Evolutionary conservation across 2,797 vertebrate species (phyloP), one percentile per base, ranked within the genome.

Genomic region (Hylomyscus alleni): DNA sequence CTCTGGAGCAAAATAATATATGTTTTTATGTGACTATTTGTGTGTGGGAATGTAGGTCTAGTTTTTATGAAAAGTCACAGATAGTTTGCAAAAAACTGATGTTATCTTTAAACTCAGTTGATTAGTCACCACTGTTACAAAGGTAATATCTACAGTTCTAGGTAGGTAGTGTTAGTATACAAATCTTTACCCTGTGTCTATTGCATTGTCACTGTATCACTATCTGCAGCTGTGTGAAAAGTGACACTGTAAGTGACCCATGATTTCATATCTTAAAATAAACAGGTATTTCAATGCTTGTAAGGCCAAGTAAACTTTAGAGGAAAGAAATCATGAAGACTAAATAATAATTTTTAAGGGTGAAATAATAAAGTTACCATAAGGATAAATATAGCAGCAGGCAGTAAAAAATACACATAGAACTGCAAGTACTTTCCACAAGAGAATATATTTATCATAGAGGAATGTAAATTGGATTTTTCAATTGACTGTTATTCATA

Each of bases 401-500:
- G 17, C 7, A 62, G 24, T 50, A 83, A 91, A 31, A 91, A 87
- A 65, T 85, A 91, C 17, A 84, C 34, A 15, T 62, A 91, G 15
- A 31, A 47, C 10, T 34, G 37, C 50, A 31, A 93, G 26, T 67
- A 88, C 50, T 88, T 50, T 92, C 31, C 14, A 89, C 62, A 54
- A 56, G 20, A 78, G 14, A 85, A 89, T 44, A 89, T 44, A 77
- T 17, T 58, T 81, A 40, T 67, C 40, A 75, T 67, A 78, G 62
- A 91, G 56, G 80, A 91, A 89, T 75, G 34, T 6, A 89, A 75
- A 92, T 85, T 95, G 54, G 10, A 89, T 89, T 93, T 95, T 95
- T 85, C 40, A 88, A 47, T 75, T 94, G 56, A 6, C 6, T 85
- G 52, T 92, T 94, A 94, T 52, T 95, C 31, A 58, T 37, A 89